Percentiles rank a stretch among this genome's conserved stretches.
Conservation (phyloP, 2,797 vertebrate species). For the Protonibea diacanthus region DNA sequence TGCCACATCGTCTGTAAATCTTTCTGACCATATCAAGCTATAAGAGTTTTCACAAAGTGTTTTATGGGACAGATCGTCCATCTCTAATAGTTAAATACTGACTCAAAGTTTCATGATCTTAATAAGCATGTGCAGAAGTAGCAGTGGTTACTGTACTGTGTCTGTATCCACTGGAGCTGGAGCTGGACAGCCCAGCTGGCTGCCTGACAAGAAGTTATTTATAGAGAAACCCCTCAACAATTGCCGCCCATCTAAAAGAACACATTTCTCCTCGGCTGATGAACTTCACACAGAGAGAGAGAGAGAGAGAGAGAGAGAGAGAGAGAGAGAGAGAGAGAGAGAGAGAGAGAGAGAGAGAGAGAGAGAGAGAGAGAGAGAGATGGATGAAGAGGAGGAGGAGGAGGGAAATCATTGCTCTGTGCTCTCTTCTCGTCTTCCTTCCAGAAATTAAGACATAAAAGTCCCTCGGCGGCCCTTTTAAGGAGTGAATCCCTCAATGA, state of each 20-base stretch:
- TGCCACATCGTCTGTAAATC: background rate
- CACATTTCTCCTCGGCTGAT: slow-evolving; percentile 62
- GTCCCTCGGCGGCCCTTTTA: slow-evolving; percentile 53
- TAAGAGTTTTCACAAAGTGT: background rate
- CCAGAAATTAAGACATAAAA: slow-evolving; percentile 49
- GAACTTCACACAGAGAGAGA: slow-evolving; percentile 43
- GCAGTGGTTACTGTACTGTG: slow-evolving; percentile 5
- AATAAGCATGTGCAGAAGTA: background rate
- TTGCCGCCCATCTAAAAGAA: slow-evolving; percentile 42
- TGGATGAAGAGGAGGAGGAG: too few relatives aligned
- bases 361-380: too few relatives aligned
- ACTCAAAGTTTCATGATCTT: background rate
- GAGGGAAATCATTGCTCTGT: slow-evolving; percentile 29
- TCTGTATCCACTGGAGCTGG: slow-evolving; percentile 10
- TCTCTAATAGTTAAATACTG: too few relatives aligned
- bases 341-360: background rate
- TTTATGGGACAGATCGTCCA: background rate
- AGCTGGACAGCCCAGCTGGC: slow-evolving; percentile 43
- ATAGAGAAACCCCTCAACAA: slow-evolving; percentile 65
- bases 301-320: background rate
- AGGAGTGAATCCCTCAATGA: slow-evolving; percentile 36
- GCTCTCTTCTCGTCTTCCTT: slow-evolving; percentile 51
- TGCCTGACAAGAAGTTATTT: slow-evolving; percentile 70
- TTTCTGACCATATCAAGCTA: background rate
- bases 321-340: slow-evolving; percentile 1